Base-by-base conservation (phyloP, 2,797 vertebrate genomes). In the Danio albolineatus region DNA sequence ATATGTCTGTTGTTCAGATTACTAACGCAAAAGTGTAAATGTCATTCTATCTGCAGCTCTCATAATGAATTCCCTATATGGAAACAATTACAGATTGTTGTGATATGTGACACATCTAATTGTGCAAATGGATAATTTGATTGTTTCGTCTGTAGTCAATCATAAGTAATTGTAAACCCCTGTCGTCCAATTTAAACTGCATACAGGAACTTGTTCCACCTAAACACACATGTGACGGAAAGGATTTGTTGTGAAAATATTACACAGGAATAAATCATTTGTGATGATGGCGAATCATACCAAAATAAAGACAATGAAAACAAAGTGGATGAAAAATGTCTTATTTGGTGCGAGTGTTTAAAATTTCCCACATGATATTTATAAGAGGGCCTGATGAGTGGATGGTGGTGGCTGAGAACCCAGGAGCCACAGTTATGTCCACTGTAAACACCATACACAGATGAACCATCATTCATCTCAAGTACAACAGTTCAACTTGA, bases 11-110 rank as follows among this genome's bases (percentile, higher is more conserved):
- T 43, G 85, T 64, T 48, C 83, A 69, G 44, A 82, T 73, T 80
- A 86, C 73, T 78, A 85, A 85, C 64, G 9, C 73, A 84, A 82
- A 44, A 85, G 70, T 67, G 72, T 0, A 21, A 53, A 53, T 36
- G 19, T 49, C 39, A 60, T 71, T 74, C 17, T 71, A 53, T 14
- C 48, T 6, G 66, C 78, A 65, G 70, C 79, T 75, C 16, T 73
- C 28, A 19, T 62, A 75, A 80, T 73, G n/a, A 43, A 51, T 60
- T 61, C 56, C 6, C 54, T 59, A 49, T 67, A 21, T 0, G 46
- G 85, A 85, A 88, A 83, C 64, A 28, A 61, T 84, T 81, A 83
- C 85, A 90, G 82, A 87, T 80, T 80, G 51, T 81, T 81, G 83
- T 86, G 66, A 86, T 71, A 87, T 82, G 41, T 66, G 79, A 86